These are phyloP conservation scores for Cryptophagus acutangulus DNA, from an alignment of 2,888 invertebrate genomes.

Conservation along the genomic window DNA sequence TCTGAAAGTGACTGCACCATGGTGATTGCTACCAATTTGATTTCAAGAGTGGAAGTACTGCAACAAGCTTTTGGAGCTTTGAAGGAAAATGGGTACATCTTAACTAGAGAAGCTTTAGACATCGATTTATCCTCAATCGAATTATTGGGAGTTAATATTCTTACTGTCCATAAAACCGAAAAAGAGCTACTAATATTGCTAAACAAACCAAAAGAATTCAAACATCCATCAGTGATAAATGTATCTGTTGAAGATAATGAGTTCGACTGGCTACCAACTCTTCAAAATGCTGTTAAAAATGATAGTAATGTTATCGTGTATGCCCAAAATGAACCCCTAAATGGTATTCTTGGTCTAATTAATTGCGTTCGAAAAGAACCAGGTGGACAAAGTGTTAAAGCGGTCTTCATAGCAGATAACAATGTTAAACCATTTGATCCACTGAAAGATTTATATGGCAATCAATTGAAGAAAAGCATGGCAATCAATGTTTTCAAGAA, in stretches of 20 bases:
- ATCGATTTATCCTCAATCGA: too few species aligned
- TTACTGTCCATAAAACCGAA: slow-evolving; percentile 50
- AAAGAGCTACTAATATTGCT: slow-evolving; percentile 54
- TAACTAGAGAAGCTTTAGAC: slow-evolving; percentile 55
- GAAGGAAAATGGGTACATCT: slow-evolving; percentile 56
- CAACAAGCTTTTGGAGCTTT: slow-evolving; percentile 17
- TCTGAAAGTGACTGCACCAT: slow-evolving; percentile 32
- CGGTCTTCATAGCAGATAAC: slow-evolving; percentile 56
- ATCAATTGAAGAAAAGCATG: slow-evolving; percentile 67
- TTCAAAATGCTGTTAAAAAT: slow-evolving; percentile 39
- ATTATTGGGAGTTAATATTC: slow-evolving; percentile 48
- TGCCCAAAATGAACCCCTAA: slow-evolving; percentile 61
- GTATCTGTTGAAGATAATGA: slow-evolving; percentile 45
- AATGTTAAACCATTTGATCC: slow-evolving; percentile 62
- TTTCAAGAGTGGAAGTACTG: slow-evolving; percentile 45
- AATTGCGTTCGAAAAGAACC: slow-evolving; percentile 65
- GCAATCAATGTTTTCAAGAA: slow-evolving; percentile 72
- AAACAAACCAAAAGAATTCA: slow-evolving; percentile 40
- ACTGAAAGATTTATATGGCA: slow-evolving; percentile 53
- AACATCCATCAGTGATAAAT: slow-evolving; percentile 50
- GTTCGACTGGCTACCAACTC: slow-evolving; percentile 54
- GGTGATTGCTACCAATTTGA: slow-evolving; percentile 42
- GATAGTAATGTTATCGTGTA: slow-evolving; percentile 58
- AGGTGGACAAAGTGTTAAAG: slow-evolving; percentile 45
- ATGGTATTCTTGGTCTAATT: slow-evolving; percentile 74